Percentiles rank a stretch among this genome's conserved stretches.
phyloP scores from a whole-genome alignment of 2,888 invertebrate species.

The Allophyes oxyacanthae region DNA sequence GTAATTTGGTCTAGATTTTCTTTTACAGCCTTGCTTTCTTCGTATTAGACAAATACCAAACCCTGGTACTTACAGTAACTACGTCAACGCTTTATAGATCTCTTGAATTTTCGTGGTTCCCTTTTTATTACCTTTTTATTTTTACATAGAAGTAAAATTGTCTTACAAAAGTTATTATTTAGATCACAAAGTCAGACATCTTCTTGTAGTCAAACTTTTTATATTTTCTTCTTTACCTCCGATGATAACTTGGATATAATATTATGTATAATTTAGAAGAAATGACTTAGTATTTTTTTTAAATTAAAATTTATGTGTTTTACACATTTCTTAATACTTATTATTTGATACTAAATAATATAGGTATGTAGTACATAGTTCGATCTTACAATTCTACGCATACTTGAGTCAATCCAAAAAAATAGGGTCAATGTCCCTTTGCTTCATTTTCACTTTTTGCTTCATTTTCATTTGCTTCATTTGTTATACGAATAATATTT shows the following conservation, averaged over 20 bases:
- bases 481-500: too few species aligned
- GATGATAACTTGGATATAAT: background rate
- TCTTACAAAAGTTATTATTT: conserved; percentile 1
- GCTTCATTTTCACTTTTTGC: too few species aligned
- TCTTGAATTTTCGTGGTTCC: background rate
- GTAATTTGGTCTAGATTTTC: conserved; percentile 22
- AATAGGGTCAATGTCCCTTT: too few species aligned
- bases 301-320: too few species aligned
- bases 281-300: too few species aligned
- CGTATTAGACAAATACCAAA: conserved; percentile 9
- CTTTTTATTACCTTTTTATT: conserved; percentile 1
- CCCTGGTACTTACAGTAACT: conserved; percentile 4
- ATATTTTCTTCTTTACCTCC: background rate
- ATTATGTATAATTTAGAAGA: too few species aligned
- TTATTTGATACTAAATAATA: too few species aligned
- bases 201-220: conserved; percentile 6
- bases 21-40: conserved; percentile 6
- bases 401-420: too few species aligned
- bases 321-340: too few species aligned
- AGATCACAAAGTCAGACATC: conserved; percentile 10
- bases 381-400: too few species aligned
- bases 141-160: background rate
- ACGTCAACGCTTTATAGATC: background rate
- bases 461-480: too few species aligned
- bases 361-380: too few species aligned